Base-by-base conservation (phyloP, 1,140 invertebrate genomes). In the Callitettix versicolor region DNA sequence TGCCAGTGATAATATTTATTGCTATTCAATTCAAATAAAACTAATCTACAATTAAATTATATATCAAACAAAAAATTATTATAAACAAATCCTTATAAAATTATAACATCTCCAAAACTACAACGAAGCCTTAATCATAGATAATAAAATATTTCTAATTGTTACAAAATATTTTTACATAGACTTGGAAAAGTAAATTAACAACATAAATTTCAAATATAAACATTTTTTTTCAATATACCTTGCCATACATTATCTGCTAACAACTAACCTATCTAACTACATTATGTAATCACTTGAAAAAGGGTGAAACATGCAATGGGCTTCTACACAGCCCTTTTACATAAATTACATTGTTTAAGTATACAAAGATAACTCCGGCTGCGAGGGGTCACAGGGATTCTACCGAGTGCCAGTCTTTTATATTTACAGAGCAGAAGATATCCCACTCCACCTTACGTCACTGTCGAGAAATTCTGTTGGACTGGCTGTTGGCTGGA, bases 401-500 rank as follows among this genome's bases (percentile, higher is more conserved):
- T 33, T 33, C 38, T 7, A n/a, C 24, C 24, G n/a, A 18, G 18
- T 20, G 21, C 50, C 33, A 51, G 26, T 30, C 33, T 49, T 38
- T 41, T 36, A 38, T 18, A 40, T 48, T 46, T 52, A 14, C 3
- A 15, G 12, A 40, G 38, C 21, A 40, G 26, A 48, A 20, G 33
- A 15, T 14, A 53, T 38, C 36, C 15, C 53, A 46, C 18, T 38
- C 22, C 41, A 46, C 17, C 42, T 30, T 54, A 49, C 6, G 14
- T 59, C 58, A 59, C 58, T 53, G 58, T 50, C 53, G 59, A 34
- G 48, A 11, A n/a, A 46, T 22, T 46, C 50, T 68, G 81, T 85
- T 30, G 26, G 26, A 30, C 26, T 30, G 3, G 26, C 26, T 30
- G 26, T 72, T 85, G 82, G 75, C 90, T 88, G 56, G 82, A 81